A percentile compares a stretch with the other conserved stretches of the same genome.
These are phyloP conservation scores for Brachyopa scutellaris DNA, from an alignment of 2,888 invertebrate species.

Conservation along the genomic window DNA sequence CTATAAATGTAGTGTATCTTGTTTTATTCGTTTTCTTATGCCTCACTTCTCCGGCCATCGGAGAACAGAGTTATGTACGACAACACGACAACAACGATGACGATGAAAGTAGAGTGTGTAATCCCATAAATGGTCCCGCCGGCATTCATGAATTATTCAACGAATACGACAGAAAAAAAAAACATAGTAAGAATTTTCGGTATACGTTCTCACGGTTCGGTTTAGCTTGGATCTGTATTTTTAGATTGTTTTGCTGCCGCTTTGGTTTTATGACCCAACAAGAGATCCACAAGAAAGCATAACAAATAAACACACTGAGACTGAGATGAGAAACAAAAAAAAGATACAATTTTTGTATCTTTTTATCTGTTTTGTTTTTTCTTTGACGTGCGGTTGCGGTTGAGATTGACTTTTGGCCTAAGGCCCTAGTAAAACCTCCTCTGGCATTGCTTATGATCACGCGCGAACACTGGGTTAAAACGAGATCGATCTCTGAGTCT, in stretches of 20 bases:
- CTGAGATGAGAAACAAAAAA: not conserved
- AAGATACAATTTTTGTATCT: no score
- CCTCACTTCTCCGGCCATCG: slow-evolving; percentile 2
- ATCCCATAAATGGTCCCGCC: slow-evolving; percentile 55
- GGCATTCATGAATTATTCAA: slow-evolving; percentile 60
- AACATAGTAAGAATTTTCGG: slow-evolving; percentile 31
- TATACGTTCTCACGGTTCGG: slow-evolving; percentile 55
- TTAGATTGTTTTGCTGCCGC: not conserved
- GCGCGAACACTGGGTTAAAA: not conserved
- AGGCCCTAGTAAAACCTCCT: no score
- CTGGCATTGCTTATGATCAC: not conserved
- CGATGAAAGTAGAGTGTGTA: slow-evolving; percentile 27
- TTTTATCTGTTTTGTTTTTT: no score
- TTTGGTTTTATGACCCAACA: not conserved
- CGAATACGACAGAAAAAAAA: no score
- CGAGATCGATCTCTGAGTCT: no score
- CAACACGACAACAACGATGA: no score
- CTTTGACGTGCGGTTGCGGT: not conserved
- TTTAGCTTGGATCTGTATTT: slow-evolving; percentile 22
- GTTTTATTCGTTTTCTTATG: slow-evolving; percentile 1
- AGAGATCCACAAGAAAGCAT: slow-evolving; percentile 4
- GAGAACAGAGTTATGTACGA: no score
- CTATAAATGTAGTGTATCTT: slow-evolving; percentile 33
- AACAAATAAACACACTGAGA: not conserved
- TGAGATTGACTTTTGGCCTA: not conserved